phyloP scores from a whole-genome alignment of 2,797 vertebrate genomes.

The Champsocephalus gunnari region DNA sequence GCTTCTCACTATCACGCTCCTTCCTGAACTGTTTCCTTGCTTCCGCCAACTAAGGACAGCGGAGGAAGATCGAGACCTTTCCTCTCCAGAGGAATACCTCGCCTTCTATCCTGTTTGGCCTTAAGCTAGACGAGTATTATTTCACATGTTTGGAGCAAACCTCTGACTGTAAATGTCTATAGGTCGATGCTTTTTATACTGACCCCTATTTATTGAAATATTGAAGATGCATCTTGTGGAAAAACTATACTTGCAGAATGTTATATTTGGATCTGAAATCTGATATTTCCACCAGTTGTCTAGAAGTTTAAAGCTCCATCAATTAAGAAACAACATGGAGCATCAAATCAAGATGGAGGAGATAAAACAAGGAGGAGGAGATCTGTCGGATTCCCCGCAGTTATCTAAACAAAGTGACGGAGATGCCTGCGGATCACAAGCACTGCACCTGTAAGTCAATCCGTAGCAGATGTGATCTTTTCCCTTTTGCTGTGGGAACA shows the following conservation, averaged over 20 bases:
- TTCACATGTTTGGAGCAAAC: conserved; percentile 33
- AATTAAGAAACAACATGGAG: not conserved
- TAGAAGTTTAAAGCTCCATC: not conserved
- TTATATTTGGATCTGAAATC: no score
- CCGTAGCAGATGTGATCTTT: conserved; percentile 74
- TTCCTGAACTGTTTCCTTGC: conserved; percentile 54
- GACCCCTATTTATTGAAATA: not conserved
- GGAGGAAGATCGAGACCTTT: conserved; percentile 40
- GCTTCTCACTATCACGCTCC: conserved; percentile 50
- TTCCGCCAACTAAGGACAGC: not conserved
- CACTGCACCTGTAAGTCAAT: conserved; percentile 77
- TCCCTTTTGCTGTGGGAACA: conserved; percentile 53
- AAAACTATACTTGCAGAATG: not conserved
- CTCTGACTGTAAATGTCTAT: not conserved
- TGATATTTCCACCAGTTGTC: no score
- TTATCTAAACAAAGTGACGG: conserved; percentile 63
- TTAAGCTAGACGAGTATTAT: conserved; percentile 27
- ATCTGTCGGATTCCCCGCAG: conserved; percentile 47
- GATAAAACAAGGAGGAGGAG: conserved; percentile 47
- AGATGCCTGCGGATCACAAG: conserved; percentile 61
- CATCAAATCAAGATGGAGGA: conserved; percentile 42
- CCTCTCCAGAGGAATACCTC: conserved; percentile 27
- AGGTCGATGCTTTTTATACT: not conserved
- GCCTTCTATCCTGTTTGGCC: conserved; percentile 36
- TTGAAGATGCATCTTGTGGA: not conserved